Conservation (phyloP, 2,797 vertebrate species). For the Salmo trutta region DNA sequence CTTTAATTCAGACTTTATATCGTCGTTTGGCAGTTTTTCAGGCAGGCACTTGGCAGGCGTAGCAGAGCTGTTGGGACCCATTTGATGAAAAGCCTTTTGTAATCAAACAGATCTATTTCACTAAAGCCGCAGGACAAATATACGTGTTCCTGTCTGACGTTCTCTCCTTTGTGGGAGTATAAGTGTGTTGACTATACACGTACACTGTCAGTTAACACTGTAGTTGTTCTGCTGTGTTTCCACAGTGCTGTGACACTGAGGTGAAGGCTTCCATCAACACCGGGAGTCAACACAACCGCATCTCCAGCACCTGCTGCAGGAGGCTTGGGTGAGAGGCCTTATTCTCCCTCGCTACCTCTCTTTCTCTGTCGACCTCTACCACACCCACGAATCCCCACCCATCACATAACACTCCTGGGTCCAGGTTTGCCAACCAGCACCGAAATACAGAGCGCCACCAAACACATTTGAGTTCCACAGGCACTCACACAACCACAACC, state of each 20-base stretch:
- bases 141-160: constrained; percentile 22
- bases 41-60: constrained; percentile 1
- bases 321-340: constrained; percentile 81
- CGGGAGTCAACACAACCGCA: constrained; percentile 83
- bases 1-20: constrained; percentile 23
- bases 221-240: constrained; percentile 37
- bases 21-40: constrained; percentile 28
- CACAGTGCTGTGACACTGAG: constrained; percentile 82
- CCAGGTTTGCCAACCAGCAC: background rate
- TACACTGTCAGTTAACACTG: constrained; percentile 29
- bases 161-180: constrained; percentile 16
- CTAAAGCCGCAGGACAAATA: constrained; percentile 24
- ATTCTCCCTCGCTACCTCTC: background rate
- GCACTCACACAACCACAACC: background rate
- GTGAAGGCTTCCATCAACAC: constrained; percentile 87
- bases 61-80: background rate
- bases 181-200: constrained; percentile 27
- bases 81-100: constrained; percentile 25
- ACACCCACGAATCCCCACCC: background rate
- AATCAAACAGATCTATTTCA: constrained; percentile 19
- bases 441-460: too few relatives aligned
- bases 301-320: constrained; percentile 85
- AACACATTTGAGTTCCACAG: background rate
- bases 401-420: background rate
- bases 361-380: background rate